Percentiles rank a stretch among this genome's conserved stretches.
These are phyloP conservation scores for Sebastes cheni DNA, from an alignment of 2,797 vertebrate species.

Conservation along the genomic window DNA sequence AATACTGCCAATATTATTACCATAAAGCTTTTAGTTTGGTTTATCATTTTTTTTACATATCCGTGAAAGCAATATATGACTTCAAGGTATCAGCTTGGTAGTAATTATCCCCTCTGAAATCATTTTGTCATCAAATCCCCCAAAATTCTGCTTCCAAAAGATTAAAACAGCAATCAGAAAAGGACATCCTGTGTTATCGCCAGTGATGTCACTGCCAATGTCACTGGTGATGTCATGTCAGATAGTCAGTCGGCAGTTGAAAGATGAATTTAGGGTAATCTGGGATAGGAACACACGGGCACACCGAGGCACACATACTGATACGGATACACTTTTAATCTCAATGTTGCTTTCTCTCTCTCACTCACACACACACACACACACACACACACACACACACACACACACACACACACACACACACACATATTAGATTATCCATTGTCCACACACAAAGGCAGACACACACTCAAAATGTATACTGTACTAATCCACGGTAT, in stretches of 20 bases:
- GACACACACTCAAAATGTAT: conserved; percentile 9
- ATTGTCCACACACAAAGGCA: neutral
- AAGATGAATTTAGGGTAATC: conserved; percentile 75
- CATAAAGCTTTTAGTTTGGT: neutral
- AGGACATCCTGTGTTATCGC: conserved; percentile 54
- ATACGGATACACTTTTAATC: conserved; percentile 55
- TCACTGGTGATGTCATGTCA: conserved; percentile 59
- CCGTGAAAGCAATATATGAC: neutral
- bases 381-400: too few species aligned
- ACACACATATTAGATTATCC: neutral
- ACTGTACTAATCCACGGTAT: conserved; percentile 40
- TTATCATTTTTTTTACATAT: neutral
- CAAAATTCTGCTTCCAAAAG: conserved; percentile 31
- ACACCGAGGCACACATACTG: conserved; percentile 32
- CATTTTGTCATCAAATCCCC: conserved; percentile 21
- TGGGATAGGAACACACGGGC: conserved; percentile 62
- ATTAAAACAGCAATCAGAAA: conserved; percentile 61
- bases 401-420: neutral
- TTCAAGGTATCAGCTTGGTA: neutral
- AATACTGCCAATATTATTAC: neutral
- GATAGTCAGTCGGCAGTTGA: conserved; percentile 37
- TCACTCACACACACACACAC: neutral
- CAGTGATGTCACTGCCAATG: conserved; percentile 50
- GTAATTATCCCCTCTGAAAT: conserved; percentile 3
- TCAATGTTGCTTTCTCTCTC: neutral